phyloP scores from a whole-genome alignment of 2,113 vertebrate genomes.

The Otis tarda region DNA sequence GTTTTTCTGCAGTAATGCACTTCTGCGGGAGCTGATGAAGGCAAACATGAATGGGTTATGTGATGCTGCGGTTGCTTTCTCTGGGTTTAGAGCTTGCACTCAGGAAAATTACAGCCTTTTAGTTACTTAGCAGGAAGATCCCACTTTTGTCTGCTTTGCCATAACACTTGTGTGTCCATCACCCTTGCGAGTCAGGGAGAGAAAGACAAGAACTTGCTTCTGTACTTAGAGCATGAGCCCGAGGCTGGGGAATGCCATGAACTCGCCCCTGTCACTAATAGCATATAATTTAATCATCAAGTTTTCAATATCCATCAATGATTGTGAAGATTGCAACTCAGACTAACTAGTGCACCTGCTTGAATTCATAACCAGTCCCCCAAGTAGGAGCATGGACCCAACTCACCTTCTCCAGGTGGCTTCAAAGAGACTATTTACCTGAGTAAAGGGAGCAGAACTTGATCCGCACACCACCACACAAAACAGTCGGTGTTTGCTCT shows the following conservation, averaged over 20 bases:
- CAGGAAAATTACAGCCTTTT: not conserved
- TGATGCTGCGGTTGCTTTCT: not conserved
- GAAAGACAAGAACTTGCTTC: not conserved
- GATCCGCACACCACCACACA: not conserved
- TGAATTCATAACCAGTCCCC: not conserved
- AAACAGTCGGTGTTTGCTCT: not conserved
- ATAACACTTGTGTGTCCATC: not conserved
- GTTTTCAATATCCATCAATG: not conserved
- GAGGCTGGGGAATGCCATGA: not conserved
- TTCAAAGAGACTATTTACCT: not conserved
- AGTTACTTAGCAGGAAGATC: not conserved
- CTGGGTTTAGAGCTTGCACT: not conserved
- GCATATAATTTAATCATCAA: not conserved
- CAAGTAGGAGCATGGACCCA: not conserved
- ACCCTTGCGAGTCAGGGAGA: not conserved
- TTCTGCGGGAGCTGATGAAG: not conserved
- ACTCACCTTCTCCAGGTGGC: not conserved
- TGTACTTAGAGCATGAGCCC: not conserved
- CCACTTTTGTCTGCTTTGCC: not conserved
- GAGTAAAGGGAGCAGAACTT: not conserved
- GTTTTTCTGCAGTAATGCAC: not conserved
- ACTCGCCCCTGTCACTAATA: not conserved
- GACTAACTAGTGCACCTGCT: not conserved
- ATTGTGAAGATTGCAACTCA: not conserved
- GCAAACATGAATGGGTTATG: not conserved